Conservation (phyloP, 2,888 invertebrate species). For the Machimus atricapillus region DNA sequence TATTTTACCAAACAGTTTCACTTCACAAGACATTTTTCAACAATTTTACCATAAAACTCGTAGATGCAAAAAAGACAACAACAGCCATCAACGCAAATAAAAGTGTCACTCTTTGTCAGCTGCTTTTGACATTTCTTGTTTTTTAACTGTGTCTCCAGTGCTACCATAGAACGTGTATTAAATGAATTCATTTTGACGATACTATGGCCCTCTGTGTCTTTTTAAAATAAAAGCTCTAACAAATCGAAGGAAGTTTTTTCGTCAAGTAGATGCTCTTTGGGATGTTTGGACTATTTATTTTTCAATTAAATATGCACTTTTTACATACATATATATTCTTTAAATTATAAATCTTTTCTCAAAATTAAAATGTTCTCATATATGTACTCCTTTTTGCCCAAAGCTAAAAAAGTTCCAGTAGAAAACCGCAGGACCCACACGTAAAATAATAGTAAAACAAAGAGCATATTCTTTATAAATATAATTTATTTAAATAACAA, state of each 20-base stretch:
- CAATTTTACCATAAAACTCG: neutral
- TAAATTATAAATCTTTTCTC: no score
- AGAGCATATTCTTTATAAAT: no score
- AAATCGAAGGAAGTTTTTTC: neutral
- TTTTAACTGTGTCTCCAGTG: neutral
- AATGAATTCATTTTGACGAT: neutral
- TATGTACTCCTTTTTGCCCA: no score
- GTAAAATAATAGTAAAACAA: no score
- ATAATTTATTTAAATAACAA: neutral
- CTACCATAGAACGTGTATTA: neutral
- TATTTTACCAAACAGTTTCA: slow-evolving; percentile 70
- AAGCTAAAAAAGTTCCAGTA: no score
- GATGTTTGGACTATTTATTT: neutral
- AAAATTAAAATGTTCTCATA: no score
- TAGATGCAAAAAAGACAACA: neutral
- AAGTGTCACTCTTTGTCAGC: neutral
- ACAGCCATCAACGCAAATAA: neutral
- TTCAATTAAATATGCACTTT: no score
- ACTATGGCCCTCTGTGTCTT: neutral
- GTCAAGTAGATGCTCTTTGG: neutral
- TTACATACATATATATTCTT: no score
- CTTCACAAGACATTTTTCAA: slow-evolving; percentile 66
- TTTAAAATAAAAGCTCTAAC: neutral
- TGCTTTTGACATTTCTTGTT: neutral
- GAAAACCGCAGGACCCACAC: no score